phyloP scores from a whole-genome alignment of 2,797 vertebrate species.

The Coreius guichenoti region DNA sequence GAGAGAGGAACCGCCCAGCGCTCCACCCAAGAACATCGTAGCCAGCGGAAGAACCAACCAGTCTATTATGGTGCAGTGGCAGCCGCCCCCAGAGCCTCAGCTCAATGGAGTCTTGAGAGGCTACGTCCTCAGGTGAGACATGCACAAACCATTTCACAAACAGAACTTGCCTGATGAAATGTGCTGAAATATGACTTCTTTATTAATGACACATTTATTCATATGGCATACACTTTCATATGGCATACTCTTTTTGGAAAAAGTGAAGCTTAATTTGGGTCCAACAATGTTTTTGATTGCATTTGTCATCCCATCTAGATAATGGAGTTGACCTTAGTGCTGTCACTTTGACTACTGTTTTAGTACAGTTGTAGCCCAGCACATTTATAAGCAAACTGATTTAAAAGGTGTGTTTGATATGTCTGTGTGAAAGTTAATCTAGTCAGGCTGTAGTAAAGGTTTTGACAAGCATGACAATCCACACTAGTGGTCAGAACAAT shows the following conservation, averaged over 20 bases:
- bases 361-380: not conserved
- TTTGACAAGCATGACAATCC: not conserved
- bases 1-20: conserved; percentile 92
- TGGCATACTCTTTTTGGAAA: not conserved
- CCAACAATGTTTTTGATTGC: not conserved
- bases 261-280: not conserved
- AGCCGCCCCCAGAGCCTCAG: conserved; percentile 92
- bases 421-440: not conserved
- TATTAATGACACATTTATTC: conserved; percentile 4
- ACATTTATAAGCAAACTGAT: not conserved
- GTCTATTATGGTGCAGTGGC: conserved; percentile 99
- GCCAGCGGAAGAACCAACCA: conserved; percentile 96
- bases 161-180: conserved; percentile 21
- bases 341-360: conserved; percentile 12
- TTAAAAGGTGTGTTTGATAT: not conserved
- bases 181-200: not conserved
- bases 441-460: not conserved
- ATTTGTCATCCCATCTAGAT: conserved; percentile 9
- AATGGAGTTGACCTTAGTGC: conserved; percentile 20
- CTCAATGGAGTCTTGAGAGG: conserved; percentile 92
- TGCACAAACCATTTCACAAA: conserved; percentile 3
- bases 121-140: conserved; percentile 88
- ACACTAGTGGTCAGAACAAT: not conserved
- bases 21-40: conserved; percentile 93
- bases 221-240: conserved; percentile 18